These are phyloP conservation scores for Rhimphoctona megacephalus DNA, from an alignment of 2,888 invertebrate genomes.

Conservation along the genomic window DNA sequence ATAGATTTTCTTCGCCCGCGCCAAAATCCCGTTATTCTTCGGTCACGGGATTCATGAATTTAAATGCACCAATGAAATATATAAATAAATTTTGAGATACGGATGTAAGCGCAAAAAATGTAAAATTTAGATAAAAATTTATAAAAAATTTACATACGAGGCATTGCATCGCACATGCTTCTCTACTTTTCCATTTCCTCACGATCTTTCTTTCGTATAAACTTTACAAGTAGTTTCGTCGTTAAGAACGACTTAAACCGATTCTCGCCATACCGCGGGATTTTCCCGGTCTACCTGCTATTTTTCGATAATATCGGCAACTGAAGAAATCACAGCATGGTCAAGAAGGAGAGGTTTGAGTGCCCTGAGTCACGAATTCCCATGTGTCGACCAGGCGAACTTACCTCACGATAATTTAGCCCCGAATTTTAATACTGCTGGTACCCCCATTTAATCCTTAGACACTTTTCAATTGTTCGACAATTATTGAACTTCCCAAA, in stretches of 20 bases:
- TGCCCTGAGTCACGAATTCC: background rate
- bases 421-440: background rate
- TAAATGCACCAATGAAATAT: background rate
- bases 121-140: background rate
- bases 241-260: background rate
- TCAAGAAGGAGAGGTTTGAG: background rate
- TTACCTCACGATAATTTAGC: background rate
- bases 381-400: slow-evolving; percentile 13
- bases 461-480: background rate
- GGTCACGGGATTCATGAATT: background rate
- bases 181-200: background rate
- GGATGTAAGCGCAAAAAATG: background rate
- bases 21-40: slow-evolving; percentile 52
- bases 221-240: slow-evolving; percentile 32
- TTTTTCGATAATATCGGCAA: slow-evolving; percentile 34
- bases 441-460: slow-evolving; percentile 1
- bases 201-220: slow-evolving; percentile 12
- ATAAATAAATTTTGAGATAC: too few relatives aligned
- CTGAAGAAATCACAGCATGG: background rate
- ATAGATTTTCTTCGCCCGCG: slow-evolving; percentile 26
- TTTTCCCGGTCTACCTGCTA: slow-evolving; percentile 54
- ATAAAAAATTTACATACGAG: background rate
- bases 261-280: slow-evolving; percentile 21
- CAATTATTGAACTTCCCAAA: background rate
- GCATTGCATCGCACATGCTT: slow-evolving; percentile 3